Evolutionary conservation across 2,113 vertebrate genomes (phyloP).

Genomic region (Cynoglossus semilaevis): DNA sequence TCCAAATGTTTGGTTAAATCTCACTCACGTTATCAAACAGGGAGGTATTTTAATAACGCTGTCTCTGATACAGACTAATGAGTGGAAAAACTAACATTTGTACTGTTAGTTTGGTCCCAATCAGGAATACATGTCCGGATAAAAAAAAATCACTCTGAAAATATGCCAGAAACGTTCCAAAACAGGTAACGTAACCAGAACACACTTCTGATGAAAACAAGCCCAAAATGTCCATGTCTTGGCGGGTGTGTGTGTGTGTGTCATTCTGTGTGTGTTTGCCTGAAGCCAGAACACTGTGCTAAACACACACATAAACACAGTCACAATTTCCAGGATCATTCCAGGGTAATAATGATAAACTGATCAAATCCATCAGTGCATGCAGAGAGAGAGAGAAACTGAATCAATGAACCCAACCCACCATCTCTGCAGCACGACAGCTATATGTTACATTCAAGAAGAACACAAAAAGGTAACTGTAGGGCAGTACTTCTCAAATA

Average conservation of each 20-base stretch:
- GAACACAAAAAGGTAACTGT: not conserved
- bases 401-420: not conserved
- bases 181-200: too few species aligned
- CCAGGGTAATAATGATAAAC: constrained; percentile 27
- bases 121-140: too few species aligned
- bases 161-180: too few species aligned
- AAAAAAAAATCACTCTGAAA: too few species aligned
- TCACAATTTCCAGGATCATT: constrained; percentile 35
- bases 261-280: not conserved
- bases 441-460: not conserved
- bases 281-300: not conserved
- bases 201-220: constrained; percentile 30
- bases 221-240: constrained; percentile 42
- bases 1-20: too few species aligned
- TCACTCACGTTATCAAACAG: too few species aligned
- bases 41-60: too few species aligned
- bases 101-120: too few species aligned
- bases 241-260: constrained; percentile 25
- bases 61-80: too few species aligned
- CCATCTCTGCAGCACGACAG: not conserved
- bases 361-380: constrained; percentile 28
- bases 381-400: constrained; percentile 1
- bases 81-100: too few species aligned
- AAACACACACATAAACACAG: constrained; percentile 13
- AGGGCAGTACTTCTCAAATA: too few species aligned